phyloP scores from a whole-genome alignment of 2,113 vertebrate species.

The Myrmecophaga tridactyla region DNA sequence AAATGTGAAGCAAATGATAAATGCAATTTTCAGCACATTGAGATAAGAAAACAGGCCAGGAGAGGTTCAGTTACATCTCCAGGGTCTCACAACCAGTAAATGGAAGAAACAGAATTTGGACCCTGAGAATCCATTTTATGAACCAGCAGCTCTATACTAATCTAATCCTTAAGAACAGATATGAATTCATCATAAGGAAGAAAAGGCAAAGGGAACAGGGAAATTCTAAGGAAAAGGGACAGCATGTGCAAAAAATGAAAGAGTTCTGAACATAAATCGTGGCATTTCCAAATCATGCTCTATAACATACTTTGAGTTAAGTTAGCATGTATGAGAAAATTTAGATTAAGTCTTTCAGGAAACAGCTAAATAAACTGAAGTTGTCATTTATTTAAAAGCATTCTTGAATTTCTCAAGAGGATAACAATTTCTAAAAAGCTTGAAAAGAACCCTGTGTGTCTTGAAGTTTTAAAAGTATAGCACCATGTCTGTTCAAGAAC shows the following conservation, averaged over 20 bases:
- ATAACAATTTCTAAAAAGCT: background rate
- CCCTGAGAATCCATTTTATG: rapidly evolving
- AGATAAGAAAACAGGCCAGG: background rate
- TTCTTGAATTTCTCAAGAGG: background rate
- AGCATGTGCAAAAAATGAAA: background rate
- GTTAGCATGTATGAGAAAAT: background rate
- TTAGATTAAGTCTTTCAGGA: background rate
- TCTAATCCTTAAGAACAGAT: rapidly evolving
- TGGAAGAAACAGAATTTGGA: background rate
- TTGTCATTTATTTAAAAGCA: background rate
- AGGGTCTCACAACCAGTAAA: background rate
- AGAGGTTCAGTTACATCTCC: background rate
- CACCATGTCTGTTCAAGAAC: background rate
- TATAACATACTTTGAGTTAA: background rate
- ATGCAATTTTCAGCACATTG: background rate
- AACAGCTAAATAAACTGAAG: background rate
- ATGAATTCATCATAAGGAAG: background rate
- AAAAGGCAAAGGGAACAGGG: background rate
- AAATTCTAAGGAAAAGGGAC: background rate
- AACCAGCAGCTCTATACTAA: background rate
- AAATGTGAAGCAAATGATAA: background rate
- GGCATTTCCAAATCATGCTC: background rate
- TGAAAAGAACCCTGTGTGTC: background rate
- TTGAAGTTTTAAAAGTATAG: background rate
- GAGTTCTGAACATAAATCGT: background rate